Conservation (phyloP, 2,888 invertebrate genomes). For the Dioctria linearis region DNA sequence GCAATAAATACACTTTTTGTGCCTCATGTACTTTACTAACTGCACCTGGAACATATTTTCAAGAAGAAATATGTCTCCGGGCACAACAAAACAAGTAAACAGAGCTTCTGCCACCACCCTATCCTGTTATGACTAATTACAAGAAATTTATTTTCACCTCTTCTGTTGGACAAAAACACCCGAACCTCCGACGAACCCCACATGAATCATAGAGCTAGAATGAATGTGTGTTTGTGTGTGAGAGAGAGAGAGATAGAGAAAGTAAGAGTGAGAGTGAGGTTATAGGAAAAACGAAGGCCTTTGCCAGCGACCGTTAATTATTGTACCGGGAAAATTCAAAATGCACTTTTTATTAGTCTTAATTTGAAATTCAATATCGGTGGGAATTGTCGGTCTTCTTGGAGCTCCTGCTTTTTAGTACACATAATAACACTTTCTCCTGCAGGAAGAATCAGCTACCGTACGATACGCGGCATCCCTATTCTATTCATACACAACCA, state of each 20-base stretch:
- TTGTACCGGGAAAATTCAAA: neutral
- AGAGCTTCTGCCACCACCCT: neutral
- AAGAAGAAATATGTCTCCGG: slow-evolving; percentile 9
- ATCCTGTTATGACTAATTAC: slow-evolving; percentile 7
- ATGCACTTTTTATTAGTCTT: neutral
- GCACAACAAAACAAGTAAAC: neutral
- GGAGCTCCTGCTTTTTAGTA: neutral
- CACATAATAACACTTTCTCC: neutral
- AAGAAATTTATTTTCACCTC: neutral
- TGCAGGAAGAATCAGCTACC: neutral
- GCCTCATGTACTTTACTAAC: neutral
- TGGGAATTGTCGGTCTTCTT: neutral
- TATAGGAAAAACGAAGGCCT: neutral
- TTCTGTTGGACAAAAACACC: slow-evolving; percentile 3
- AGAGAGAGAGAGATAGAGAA: too few species aligned
- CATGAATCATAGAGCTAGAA: neutral
- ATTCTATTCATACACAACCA: too few species aligned
- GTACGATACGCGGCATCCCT: too few species aligned
- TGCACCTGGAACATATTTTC: slow-evolving; percentile 13
- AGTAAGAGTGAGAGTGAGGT: too few species aligned
- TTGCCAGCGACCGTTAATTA: neutral
- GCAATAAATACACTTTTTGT: neutral
- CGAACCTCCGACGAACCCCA: neutral
- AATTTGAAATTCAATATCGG: neutral
- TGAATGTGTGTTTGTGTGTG: too few species aligned